Percentiles rank a stretch among this genome's conserved stretches.
Evolutionary conservation across 2,888 invertebrate genomes (phyloP).

Genomic region (Deilephila porcellus): DNA sequence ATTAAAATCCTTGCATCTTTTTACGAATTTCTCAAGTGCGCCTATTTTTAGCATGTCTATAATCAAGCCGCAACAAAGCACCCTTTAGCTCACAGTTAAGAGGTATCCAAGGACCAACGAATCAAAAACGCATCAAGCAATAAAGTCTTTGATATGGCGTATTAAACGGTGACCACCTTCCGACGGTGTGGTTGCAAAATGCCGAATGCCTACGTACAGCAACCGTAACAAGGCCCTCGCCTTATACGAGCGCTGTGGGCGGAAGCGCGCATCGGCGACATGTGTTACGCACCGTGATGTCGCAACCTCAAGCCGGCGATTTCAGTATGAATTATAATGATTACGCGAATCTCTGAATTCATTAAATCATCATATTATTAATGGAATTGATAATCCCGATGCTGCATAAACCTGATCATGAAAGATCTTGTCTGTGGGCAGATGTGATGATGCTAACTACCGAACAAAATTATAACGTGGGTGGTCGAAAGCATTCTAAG

Average conservation of each 20-base stretch:
- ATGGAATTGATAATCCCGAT: not conserved
- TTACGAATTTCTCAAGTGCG: not conserved
- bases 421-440: too few relatives aligned
- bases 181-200: constrained; percentile 60
- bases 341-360: not conserved
- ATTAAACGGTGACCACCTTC: constrained; percentile 60
- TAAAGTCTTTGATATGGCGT: constrained; percentile 59
- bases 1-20: constrained; percentile 3
- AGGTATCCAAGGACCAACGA: constrained; percentile 59
- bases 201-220: constrained; percentile 61
- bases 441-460: too few relatives aligned
- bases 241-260: constrained; percentile 72
- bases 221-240: constrained; percentile 70
- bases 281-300: constrained; percentile 16
- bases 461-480: too few relatives aligned
- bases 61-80: not conserved
- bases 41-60: not conserved
- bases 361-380: not conserved
- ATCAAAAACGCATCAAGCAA: constrained; percentile 69
- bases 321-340: not conserved
- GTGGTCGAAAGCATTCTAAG: too few relatives aligned
- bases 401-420: too few relatives aligned
- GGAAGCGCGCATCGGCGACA: constrained; percentile 63
- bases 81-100: constrained; percentile 32
- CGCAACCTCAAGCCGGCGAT: constrained; percentile 10